Evolutionary conservation across 2,888 invertebrate genomes (phyloP).

Genomic region (Thyatira batis): DNA sequence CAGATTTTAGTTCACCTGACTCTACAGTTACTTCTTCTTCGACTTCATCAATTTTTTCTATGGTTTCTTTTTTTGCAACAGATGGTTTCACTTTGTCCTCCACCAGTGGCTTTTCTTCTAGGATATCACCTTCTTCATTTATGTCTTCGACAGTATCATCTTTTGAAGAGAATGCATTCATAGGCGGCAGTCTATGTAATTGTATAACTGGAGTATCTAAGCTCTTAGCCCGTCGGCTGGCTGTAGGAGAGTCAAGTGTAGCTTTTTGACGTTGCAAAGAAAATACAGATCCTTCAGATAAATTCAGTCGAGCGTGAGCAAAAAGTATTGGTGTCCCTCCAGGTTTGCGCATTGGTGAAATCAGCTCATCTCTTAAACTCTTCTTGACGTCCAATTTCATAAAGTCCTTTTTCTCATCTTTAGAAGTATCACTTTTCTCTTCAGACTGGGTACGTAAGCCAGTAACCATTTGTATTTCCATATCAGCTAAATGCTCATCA

Average conservation of each 20-base stretch:
- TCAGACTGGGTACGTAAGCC: conserved; percentile 61
- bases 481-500: conserved; percentile 80
- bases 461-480: conserved; percentile 81
- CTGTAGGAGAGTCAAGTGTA: conserved; percentile 87
- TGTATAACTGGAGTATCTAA: conserved; percentile 92
- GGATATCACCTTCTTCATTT: conserved; percentile 85
- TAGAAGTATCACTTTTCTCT: conserved; percentile 52
- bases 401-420: conserved; percentile 54
- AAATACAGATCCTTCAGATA: conserved; percentile 92
- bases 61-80: conserved; percentile 55
- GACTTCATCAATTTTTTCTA: conserved; percentile 77
- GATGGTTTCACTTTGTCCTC: conserved; percentile 58
- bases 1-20: conserved; percentile 63
- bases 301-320: conserved; percentile 89
- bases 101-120: conserved; percentile 83
- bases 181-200: conserved; percentile 88
- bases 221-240: conserved; percentile 90
- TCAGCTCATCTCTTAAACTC: conserved; percentile 85
- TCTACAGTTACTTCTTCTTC: conserved; percentile 76
- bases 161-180: conserved; percentile 93
- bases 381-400: conserved; percentile 65
- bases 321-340: conserved; percentile 91
- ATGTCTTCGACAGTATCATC: conserved; percentile 92
- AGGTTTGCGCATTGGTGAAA: conserved; percentile 87
- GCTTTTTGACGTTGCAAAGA: conserved; percentile 90